These are phyloP conservation scores for Aproaerema taeniolella DNA, from an alignment of 2,888 invertebrate genomes.

Conservation along the genomic window DNA sequence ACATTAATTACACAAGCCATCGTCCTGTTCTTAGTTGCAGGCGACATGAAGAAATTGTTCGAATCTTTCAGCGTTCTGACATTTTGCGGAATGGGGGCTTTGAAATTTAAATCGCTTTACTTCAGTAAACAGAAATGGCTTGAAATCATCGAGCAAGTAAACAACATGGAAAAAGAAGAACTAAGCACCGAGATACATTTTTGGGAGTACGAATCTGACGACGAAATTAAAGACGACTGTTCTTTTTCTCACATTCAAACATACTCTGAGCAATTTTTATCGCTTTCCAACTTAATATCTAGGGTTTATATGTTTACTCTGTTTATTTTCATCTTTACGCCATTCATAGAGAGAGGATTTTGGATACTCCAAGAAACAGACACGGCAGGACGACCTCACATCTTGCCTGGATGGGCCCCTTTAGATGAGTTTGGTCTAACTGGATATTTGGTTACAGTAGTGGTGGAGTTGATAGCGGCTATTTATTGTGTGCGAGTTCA, in stretches of 20 bases:
- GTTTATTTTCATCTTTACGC: conserved; percentile 42
- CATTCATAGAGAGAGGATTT: conserved; percentile 44
- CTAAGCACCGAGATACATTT: conserved; percentile 17
- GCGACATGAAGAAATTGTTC: conserved; percentile 40
- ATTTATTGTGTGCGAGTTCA: conserved; percentile 47
- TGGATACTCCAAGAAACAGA: conserved; percentile 22
- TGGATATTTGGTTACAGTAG: conserved; percentile 36
- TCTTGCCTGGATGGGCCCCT: conserved; percentile 51
- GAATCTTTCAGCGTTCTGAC: conserved; percentile 50
- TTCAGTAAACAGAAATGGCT: conserved; percentile 34
- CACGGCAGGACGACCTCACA: conserved; percentile 36
- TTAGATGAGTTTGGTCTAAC: conserved; percentile 30
- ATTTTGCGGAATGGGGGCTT: conserved; percentile 48
- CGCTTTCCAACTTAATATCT: conserved; percentile 29
- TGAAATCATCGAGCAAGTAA: conserved; percentile 31
- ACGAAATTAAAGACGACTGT: conserved; percentile 27
- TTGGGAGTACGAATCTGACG: conserved; percentile 29
- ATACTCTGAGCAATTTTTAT: conserved; percentile 38
- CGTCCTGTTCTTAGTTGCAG: conserved; percentile 30
- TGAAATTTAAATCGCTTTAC: conserved; percentile 43
- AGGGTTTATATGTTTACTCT: conserved; percentile 42
- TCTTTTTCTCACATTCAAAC: conserved; percentile 24
- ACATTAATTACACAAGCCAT: conserved; percentile 37
- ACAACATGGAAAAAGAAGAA: conserved; percentile 35
- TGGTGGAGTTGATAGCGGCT: conserved; percentile 39